Base-by-base conservation (phyloP, 2,888 invertebrate genomes). In the Enchytraeus crypticus region DNA sequence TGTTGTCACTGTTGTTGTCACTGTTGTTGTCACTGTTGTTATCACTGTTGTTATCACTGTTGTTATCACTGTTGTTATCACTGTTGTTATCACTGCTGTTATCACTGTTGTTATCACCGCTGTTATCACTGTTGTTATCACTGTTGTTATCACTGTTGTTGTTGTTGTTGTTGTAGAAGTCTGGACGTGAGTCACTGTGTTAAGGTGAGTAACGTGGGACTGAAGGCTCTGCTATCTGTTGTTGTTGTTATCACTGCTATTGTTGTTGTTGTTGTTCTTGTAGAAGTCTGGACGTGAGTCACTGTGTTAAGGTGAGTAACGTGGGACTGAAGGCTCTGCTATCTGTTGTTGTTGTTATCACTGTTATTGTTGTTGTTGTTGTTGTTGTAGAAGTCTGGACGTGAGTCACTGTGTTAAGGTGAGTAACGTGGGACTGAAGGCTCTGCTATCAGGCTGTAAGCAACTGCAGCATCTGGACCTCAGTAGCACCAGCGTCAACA, bases 391-490 rank as follows among this genome's bases (percentile, higher is more conserved):
- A 53, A 64, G 64, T 2, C 59, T 68, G 43, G 68, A 68, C 45
- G 34, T 68, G 14, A 74, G 74, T 70, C 76, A 75, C 0, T 77
- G 77, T 68, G 69, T 69, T 46, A 68, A 71, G 21, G 64, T 77
- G 33, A 74, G 71, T 18, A 73, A 75, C 58, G 62, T 66, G 47
- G 74, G 77, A 56, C 68, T 76, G 0, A 64, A 71, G 51, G 71
- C 71, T 21, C 59, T 76, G 26, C 71, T 72, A 23, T 72, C 70
- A 60, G 73, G 72, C 57, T 75, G 75, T 64, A 68, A 66, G 8
- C 67, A 70, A n/a, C 68, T 77, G 27, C 65, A 70, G 49, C 66
- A 69, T 57, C 66, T 77, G 23, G 77, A 77, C 59, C 71, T 76
- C 64, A 75, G 75, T 63, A 74, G 74, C 5, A 74, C 77, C n/a